These are phyloP conservation scores for Apodemia hepburni DNA, from an alignment of 2,888 invertebrate species.

Conservation along the genomic window DNA sequence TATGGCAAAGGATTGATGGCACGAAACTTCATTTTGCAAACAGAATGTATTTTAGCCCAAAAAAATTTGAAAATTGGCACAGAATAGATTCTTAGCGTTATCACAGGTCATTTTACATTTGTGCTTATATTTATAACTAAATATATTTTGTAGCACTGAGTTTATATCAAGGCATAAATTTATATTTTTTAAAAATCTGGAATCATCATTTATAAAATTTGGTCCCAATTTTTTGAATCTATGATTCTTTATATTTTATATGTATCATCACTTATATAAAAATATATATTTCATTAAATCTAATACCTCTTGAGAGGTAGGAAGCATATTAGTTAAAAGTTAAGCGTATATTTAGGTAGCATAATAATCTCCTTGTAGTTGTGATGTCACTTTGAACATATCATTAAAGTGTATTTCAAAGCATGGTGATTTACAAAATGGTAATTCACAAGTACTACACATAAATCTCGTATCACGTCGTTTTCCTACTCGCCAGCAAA, in stretches of 20 bases:
- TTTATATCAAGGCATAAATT: constrained; percentile 1
- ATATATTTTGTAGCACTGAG: constrained; percentile 7
- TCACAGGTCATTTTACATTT: constrained; percentile 59
- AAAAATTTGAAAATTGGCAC: constrained; percentile 42
- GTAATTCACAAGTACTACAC: constrained; percentile 72
- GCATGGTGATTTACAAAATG: constrained; percentile 74
- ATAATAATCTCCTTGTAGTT: constrained; percentile 68
- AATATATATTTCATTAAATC: constrained; percentile 33
- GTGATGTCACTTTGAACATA: constrained; percentile 60
- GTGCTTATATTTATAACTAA: constrained; percentile 47
- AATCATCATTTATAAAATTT: constrained; percentile 35
- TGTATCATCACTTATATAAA: constrained; percentile 34
- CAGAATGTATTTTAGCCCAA: constrained; percentile 24
- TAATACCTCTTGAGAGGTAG: constrained; percentile 33
- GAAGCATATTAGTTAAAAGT: constrained; percentile 30
- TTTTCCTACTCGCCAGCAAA: constrained; percentile 73
- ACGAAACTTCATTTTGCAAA: constrained; percentile 39
- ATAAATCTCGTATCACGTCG: constrained; percentile 73
- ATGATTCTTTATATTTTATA: constrained; percentile 37
- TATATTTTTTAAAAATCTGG: constrained; percentile 13
- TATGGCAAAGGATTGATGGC: constrained; percentile 67
- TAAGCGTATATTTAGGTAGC: constrained; percentile 48
- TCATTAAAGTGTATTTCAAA: constrained; percentile 74
- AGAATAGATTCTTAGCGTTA: constrained; percentile 48
- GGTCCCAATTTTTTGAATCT: constrained; percentile 45